phyloP scores from a whole-genome alignment of 2,797 vertebrate species.

The Molossus molossus region DNA sequence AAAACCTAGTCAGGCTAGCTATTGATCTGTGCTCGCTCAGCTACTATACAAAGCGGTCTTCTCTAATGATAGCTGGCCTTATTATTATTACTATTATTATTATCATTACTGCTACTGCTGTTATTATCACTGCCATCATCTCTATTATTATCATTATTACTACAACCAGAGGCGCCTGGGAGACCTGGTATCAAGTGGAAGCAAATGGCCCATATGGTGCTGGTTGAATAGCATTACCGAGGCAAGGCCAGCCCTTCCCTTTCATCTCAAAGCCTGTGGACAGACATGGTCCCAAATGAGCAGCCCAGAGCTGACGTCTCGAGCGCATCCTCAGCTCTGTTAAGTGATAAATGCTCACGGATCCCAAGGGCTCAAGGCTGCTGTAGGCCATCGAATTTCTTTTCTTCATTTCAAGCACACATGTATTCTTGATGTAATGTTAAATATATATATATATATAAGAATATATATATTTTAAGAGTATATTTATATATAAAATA shows the following conservation, averaged over 20 bases:
- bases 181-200: not conserved
- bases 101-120: too few species aligned
- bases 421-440: constrained; percentile 53
- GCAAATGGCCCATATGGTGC: not conserved
- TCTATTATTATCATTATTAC: not conserved
- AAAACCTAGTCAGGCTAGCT: not conserved
- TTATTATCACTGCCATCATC: not conserved
- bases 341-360: not conserved
- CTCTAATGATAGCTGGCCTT: not conserved
- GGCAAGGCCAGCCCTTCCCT: not conserved
- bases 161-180: not conserved
- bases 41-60: not conserved
- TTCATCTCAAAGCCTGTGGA: not conserved
- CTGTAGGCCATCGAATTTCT: not conserved
- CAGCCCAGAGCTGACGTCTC: not conserved
- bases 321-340: not conserved
- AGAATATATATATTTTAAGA: too few species aligned
- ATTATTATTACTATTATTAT: not conserved
- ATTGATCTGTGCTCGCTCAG: not conserved
- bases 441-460: not conserved
- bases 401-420: constrained; percentile 30
- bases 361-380: not conserved
- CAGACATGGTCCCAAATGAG: not conserved
- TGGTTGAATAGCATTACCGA: not conserved
- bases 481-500: too few species aligned